Evolutionary conservation across 2,113 vertebrate genomes (phyloP).

Genomic region (Micromys minutus): DNA sequence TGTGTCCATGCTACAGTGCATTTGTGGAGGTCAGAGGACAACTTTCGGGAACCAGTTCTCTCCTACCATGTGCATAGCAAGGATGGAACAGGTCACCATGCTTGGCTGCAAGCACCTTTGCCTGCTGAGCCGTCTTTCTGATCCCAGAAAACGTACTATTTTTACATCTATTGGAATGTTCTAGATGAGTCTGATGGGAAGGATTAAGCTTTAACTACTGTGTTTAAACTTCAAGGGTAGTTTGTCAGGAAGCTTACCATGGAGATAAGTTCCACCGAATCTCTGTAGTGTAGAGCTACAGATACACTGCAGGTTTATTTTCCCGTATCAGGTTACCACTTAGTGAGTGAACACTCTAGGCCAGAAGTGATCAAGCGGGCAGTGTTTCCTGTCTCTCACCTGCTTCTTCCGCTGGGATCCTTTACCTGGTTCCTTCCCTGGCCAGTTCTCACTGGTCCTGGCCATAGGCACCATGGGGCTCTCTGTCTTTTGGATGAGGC

Average conservation of each 20-base stretch:
- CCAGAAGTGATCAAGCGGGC: neutral
- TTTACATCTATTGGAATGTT: neutral
- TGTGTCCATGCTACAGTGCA: neutral
- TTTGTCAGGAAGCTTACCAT: neutral
- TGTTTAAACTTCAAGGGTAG: neutral
- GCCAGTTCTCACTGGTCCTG: neutral
- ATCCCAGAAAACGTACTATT: neutral
- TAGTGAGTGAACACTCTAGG: neutral
- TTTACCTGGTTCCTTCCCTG: neutral
- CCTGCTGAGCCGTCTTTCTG: neutral
- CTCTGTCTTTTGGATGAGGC: too few relatives aligned
- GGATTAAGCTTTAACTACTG: neutral
- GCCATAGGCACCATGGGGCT: neutral
- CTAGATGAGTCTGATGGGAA: neutral
- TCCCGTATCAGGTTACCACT: neutral
- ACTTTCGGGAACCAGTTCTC: neutral
- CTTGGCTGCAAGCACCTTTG: neutral
- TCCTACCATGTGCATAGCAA: neutral
- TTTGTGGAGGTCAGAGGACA: neutral
- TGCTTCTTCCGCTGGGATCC: neutral
- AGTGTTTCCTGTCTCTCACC: neutral
- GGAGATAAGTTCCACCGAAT: fast-evolving
- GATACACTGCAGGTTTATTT: too few relatives aligned
- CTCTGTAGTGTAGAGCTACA: neutral
- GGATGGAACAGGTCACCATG: neutral